phyloP scores from a whole-genome alignment of 2,797 vertebrate species.

The Pangasius macronema region DNA sequence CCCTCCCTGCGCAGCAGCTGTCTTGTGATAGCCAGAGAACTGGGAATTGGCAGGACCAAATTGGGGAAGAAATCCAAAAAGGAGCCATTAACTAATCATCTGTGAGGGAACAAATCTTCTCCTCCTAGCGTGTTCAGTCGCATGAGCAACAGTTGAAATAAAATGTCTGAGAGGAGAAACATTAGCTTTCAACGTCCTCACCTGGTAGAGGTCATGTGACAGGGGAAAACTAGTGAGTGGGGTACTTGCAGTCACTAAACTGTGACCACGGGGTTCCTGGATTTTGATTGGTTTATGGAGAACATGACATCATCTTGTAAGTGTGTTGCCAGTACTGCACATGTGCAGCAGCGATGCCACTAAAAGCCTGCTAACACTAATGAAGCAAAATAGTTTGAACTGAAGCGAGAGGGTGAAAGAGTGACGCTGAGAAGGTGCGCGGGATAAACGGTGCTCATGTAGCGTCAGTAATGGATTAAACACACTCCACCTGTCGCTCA shows the following conservation, averaged over 20 bases:
- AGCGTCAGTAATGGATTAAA: conserved; percentile 34
- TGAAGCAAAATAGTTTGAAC: not conserved
- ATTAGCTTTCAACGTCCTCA: not conserved
- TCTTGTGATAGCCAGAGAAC: no score
- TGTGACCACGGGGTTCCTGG: not conserved
- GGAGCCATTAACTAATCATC: no score
- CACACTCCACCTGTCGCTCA: not conserved
- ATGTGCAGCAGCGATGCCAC: not conserved
- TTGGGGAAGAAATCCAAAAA: no score
- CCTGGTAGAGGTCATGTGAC: not conserved
- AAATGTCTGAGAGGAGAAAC: not conserved
- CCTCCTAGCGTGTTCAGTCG: not conserved
- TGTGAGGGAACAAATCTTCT: not conserved
- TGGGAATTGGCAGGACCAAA: no score
- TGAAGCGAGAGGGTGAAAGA: not conserved
- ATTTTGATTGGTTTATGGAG: not conserved
- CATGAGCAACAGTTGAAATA: no score
- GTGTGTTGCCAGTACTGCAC: no score
- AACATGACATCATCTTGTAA: not conserved
- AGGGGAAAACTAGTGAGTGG: not conserved
- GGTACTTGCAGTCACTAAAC: not conserved
- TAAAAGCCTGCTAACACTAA: not conserved
- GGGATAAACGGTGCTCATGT: not conserved
- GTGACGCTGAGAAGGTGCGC: not conserved
- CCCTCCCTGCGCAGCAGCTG: no score